Base-by-base conservation (phyloP, 2,113 vertebrate genomes). In the Noturus placidus region DNA sequence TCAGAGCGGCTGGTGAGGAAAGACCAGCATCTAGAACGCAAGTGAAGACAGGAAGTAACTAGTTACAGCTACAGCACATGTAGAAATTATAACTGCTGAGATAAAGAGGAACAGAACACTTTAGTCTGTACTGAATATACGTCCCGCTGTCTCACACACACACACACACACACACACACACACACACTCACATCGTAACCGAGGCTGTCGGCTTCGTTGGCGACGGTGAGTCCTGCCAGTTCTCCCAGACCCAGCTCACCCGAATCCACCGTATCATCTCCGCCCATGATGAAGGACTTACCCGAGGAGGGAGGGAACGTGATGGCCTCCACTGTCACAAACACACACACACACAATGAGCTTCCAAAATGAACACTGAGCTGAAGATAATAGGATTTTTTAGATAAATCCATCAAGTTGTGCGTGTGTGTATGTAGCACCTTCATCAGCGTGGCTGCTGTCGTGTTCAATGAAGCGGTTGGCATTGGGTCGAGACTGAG, bases 291-390 rank as follows among this genome's bases (percentile, higher is more conserved):
- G 92, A 99, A 99, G 5, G 98, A 96, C 86, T 99, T 99, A 81
- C 97, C 98, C 83, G 98, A 96, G 89, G 97, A 96, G 27, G 98
- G 97, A 57, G 98, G 98, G 93, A 99, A 99, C 2, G 98, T 98
- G 93, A 99, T 91, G 25, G 97, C 97, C 93, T 99, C 98, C 86
- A 98, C 98, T 99, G 90, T 88, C 91, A 90, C 86, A 89, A 72
- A 91, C 88, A 91, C 87, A 86, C 77, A 91, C 88, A 84, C 13
- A 61, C 25, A 76, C 33, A 57, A 27, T 5, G 10, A 63, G 7
- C 61, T 27, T 63, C 61, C 9, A 63, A 63, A 27, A 63, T 63
- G 22, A 22, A 22, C 20, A 61, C 22, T 9, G 59, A 61, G 59
- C 59, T 61, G 20, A 61, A 61, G 8, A 61, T 25, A 22, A 25